Base-by-base conservation (phyloP, 2,888 invertebrate species). In the Colostygia pectinataria region DNA sequence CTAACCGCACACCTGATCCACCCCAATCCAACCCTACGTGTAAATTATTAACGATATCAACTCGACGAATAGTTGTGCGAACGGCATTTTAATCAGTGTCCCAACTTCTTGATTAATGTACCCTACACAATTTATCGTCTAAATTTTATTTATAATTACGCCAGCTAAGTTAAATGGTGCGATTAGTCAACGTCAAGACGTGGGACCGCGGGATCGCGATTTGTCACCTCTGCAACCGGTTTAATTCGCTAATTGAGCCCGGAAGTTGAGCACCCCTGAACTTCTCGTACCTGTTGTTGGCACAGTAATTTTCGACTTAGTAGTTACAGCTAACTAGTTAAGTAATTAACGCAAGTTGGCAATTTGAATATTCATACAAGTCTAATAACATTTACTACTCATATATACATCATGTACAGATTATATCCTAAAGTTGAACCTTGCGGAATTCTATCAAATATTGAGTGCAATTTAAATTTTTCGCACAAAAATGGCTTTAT, bases 21-120 rank as follows among this genome's bases (percentile, higher is more conserved):
- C 75, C 77, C 74, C 59, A 59, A 65, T 66, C 71, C 67, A 66
- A 72, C 68, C 76, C 73, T 70, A 72, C 82, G 73, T 80, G 77
- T 89, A 81, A 86, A 89, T 89, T 87, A 90, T 90, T 83, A 86
- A 90, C 89, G 81, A 82, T 85, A 87, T 87, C 82, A 86, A 85
- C 82, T 83, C 78, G 69, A 75, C 79, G 71, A 90, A 90, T 91
- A 91, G 90, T 91, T 90, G 69, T 77, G 71, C 74, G 82, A 88
- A 90, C 88, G 83, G 87, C 81, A 84, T 91, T 91, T 91, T 91
- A 91, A 91, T 91, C 91, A 91, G 90, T 88, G 91, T 91, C 91
- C 81, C 83, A 91, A 91, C 87, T 91, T 91, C 89, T 90, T 91
- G 91, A 91, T 91, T 90, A 90, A 91, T 90, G 89, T 78, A 72